Base-by-base conservation (phyloP, 2,888 invertebrate genomes). In the Cotesia congregata region DNA sequence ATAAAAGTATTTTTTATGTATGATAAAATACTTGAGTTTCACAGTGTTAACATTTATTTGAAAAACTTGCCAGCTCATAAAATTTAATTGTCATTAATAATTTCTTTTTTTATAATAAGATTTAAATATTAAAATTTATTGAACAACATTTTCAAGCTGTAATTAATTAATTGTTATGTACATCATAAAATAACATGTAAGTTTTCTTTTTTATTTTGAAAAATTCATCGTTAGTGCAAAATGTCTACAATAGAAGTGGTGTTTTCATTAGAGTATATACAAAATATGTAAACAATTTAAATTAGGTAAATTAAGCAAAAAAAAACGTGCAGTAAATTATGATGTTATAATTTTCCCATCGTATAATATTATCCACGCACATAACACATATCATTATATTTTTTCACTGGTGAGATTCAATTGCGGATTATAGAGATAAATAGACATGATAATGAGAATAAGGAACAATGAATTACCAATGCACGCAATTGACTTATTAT, bases 401-500 rank as follows among this genome's bases (percentile, higher is more conserved):
- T 50, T 50, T 3, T 50, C 1, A 12, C 9, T 7, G 9, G 9
- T 50, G 7, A 50, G 50, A 50, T 12, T 7, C 7, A 50, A 50
- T 50, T 7, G 50, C 50, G 9, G 12, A 50, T 78, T 79, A 78
- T 77, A 75, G 68, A 78, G 79, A 81, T 76, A 80, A 80, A 81
- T 81, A 79, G 78, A 81, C 78, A 79, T 76, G 76, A 79, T 78
- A 80, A 20, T 20, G 20, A 20, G 20, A 20, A 2, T 20, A 20
- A 20, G 20, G 2, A 81, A 80, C 79, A 81, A 79, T 79, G 78
- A 79, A 79, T 79, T 81, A 77, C 77, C 80, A 79, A 79, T 80
- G 79, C 78, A 81, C 80, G 78, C 61, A 60, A 70, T 67, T 72
- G 62, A 74, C 74, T 69, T 75, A 68, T 20, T 5, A 61, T 61